Evolutionary conservation across 1,140 invertebrate species (phyloP), one percentile per base, ranked within the genome.

Genomic region (Anoplolepis gracilipes): DNA sequence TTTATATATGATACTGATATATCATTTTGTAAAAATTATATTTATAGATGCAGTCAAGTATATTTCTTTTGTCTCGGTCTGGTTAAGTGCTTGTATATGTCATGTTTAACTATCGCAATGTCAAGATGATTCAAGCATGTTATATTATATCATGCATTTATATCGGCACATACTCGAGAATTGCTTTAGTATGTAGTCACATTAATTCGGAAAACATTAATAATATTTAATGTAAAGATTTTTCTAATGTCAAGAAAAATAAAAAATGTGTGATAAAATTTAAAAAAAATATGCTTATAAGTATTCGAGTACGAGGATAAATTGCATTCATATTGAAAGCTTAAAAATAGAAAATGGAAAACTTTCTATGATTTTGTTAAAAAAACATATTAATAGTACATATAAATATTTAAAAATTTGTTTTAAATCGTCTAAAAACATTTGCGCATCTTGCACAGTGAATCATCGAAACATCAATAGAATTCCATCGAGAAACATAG

Each of bases 401-500:
- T 55, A 28, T 4, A 16, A 69, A 39, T 30, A 16, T 49, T 36
- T 42, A 13, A 6, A 49, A 49, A 49, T 49, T 39, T 2, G 55
- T 28, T 30, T 59, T 81, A 16, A 46, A 5, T 36, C 19, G 25
- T 6, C 19, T 28, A 5, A 81, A 57, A 16, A 49, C 42, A 57
- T 57, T 8, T n/a, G n/a, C n/a, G n/a, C n/a, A 10, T 72, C 30
- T 70, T 33, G 30, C 36, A 5, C 36, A 36, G 1, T 65, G 25
- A 72, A 30, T 59, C 19, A 53, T 57, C 36, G 62, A 42, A 53
- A 70, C 36, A 59, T 61, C 16, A 78, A 88, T 77, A 82, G 46
- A 88, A 88, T 90, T 88, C 84, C 84, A 88, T 82, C 73, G 67
- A 82, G 77, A 85, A 85, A 81, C 85, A 62, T 75, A 59, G 53